Conservation (phyloP, 1,140 invertebrate species). For the Sminthurides bifidus region DNA sequence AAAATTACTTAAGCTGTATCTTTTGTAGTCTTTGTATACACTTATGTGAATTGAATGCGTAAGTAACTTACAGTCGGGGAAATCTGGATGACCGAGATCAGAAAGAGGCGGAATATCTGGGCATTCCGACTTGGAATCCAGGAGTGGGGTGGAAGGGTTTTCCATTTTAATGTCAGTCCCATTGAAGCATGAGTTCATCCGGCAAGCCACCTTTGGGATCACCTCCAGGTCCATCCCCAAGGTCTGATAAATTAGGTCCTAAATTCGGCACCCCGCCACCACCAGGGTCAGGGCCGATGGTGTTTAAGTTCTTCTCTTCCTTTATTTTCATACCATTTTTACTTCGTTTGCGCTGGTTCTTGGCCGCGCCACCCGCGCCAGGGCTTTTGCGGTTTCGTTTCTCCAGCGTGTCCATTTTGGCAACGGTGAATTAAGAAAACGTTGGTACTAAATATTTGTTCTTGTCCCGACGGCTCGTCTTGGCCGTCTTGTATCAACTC, state of each 20-base stretch:
- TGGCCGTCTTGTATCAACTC: neutral
- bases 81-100: slow-evolving; percentile 27
- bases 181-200: slow-evolving; percentile 31
- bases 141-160: slow-evolving; percentile 27
- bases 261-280: slow-evolving; percentile 9
- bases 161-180: slow-evolving; percentile 30
- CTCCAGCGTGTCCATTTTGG: slow-evolving; percentile 21
- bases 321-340: slow-evolving; percentile 30
- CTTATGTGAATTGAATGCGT: neutral
- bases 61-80: slow-evolving; percentile 28
- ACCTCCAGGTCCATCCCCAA: slow-evolving; percentile 7
- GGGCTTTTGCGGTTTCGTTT: slow-evolving; percentile 24
- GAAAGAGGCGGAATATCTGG: slow-evolving; percentile 27
- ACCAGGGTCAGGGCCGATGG: slow-evolving; percentile 18
- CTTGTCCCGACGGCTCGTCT: neutral
- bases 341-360: slow-evolving; percentile 21
- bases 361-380: slow-evolving; percentile 16
- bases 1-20: too few species aligned
- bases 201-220: slow-evolving; percentile 23
- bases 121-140: slow-evolving; percentile 21
- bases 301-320: slow-evolving; percentile 24
- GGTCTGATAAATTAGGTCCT: slow-evolving; percentile 5
- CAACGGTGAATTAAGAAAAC: too few species aligned
- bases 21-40: too few species aligned
- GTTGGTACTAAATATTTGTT: neutral